Conservation (phyloP, 2,888 invertebrate species). For the Zaprionus bogoriensis region DNA sequence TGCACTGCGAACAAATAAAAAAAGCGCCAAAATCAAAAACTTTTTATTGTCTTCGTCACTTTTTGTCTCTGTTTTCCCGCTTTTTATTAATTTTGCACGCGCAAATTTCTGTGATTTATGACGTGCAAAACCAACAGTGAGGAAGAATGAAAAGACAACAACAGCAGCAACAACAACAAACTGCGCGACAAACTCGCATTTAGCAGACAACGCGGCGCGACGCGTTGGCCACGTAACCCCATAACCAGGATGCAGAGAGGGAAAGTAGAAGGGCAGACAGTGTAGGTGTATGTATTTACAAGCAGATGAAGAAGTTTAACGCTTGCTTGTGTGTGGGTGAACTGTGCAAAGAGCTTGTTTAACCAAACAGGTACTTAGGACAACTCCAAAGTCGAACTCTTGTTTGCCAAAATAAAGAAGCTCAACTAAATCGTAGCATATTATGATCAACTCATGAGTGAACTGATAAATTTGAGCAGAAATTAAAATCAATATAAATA, state of each 20-base stretch:
- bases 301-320: not conserved
- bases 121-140: conserved; percentile 60
- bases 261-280: no score
- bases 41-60: conserved; percentile 51
- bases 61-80: not conserved
- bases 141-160: no score
- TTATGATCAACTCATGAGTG: no score
- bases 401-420: no score
- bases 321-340: not conserved
- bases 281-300: not conserved
- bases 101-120: conserved; percentile 66
- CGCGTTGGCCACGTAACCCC: conserved; percentile 29
- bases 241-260: not conserved
- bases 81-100: conserved; percentile 61
- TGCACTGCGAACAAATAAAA: conserved; percentile 43
- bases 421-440: no score
- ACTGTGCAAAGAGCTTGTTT: conserved; percentile 18
- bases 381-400: no score
- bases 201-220: conserved; percentile 48
- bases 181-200: conserved; percentile 47
- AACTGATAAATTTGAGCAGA: no score
- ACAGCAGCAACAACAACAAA: conserved; percentile 16
- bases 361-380: conserved; percentile 13
- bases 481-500: no score
- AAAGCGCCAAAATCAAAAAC: conserved; percentile 57